Conservation (phyloP, 2,797 vertebrate genomes). For the Bradypodion ventrale region DNA sequence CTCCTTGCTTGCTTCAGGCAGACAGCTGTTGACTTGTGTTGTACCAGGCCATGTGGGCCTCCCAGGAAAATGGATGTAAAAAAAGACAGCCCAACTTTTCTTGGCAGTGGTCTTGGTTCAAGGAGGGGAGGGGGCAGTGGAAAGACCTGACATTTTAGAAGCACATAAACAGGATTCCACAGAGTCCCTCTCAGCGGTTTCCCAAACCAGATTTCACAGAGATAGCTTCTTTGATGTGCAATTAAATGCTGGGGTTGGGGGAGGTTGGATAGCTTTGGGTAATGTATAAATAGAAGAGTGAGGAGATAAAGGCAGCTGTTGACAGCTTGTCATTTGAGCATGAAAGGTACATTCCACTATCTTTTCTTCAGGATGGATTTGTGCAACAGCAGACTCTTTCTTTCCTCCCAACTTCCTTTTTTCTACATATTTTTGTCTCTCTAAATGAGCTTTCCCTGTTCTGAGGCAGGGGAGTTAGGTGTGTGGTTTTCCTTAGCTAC, state of each 20-base stretch:
- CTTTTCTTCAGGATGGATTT: conserved; percentile 39
- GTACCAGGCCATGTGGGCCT: not conserved
- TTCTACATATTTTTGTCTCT: conserved; percentile 28
- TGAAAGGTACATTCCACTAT: conserved; percentile 47
- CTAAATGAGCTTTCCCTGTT: not conserved
- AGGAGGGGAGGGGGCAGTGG: not conserved
- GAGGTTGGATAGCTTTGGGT: conserved; percentile 53
- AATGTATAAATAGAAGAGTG: conserved; percentile 54
- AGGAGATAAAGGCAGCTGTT: conserved; percentile 52
- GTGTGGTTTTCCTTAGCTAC: not conserved
- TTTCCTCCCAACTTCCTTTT: conserved; percentile 3
- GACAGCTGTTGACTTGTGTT: not conserved
- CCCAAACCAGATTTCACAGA: conserved; percentile 45
- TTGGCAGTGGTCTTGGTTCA: not conserved
- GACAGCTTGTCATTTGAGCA: conserved; percentile 48
- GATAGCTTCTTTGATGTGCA: conserved; percentile 50
- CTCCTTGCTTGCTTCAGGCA: not conserved
- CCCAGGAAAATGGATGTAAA: not conserved
- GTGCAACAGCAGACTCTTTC: conserved; percentile 14
- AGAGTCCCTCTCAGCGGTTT: conserved; percentile 44
- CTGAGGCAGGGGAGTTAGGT: not conserved
- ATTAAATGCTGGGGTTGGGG: conserved; percentile 46
- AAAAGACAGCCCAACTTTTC: not conserved
- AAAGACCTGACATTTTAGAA: conserved; percentile 51
- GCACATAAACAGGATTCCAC: conserved; percentile 49